Percentiles rank a stretch among this genome's conserved stretches.
Evolutionary conservation across 2,888 invertebrate species (phyloP).

Genomic region (Ceramica pisi): DNA sequence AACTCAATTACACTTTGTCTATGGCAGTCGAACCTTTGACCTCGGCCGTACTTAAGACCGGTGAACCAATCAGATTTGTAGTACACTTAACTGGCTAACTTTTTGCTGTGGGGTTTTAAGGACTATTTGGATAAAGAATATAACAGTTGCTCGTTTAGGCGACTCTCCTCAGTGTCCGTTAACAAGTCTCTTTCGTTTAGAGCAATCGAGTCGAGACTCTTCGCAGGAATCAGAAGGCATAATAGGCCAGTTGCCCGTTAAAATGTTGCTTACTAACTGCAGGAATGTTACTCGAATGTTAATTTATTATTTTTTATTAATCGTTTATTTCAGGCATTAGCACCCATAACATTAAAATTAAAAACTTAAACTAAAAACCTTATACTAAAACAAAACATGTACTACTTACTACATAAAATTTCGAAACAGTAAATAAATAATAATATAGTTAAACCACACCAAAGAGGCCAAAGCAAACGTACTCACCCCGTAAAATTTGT

Average conservation of each 20-base stretch:
- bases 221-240: slow-evolving; percentile 66
- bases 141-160: slow-evolving; percentile 67
- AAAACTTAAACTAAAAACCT: no score
- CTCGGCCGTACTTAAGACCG: slow-evolving; percentile 26
- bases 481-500: no score
- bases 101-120: slow-evolving; percentile 35
- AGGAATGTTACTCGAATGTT: slow-evolving; percentile 20
- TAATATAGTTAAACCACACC: no score
- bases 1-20: slow-evolving; percentile 47
- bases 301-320: no score
- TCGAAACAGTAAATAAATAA: no score
- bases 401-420: no score
- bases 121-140: slow-evolving; percentile 62
- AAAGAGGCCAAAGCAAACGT: no score
- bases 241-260: slow-evolving; percentile 59
- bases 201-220: slow-evolving; percentile 76
- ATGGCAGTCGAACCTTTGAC: slow-evolving; percentile 34
- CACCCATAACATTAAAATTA: no score
- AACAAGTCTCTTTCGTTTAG: slow-evolving; percentile 71
- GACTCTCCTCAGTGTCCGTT: slow-evolving; percentile 67
- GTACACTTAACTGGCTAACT: slow-evolving; percentile 23
- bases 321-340: no score
- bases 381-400: no score
- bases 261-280: slow-evolving; percentile 46
- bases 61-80: slow-evolving; percentile 45